Conservation (phyloP, 1,140 invertebrate genomes). For the Dendrolimus punctatus region DNA sequence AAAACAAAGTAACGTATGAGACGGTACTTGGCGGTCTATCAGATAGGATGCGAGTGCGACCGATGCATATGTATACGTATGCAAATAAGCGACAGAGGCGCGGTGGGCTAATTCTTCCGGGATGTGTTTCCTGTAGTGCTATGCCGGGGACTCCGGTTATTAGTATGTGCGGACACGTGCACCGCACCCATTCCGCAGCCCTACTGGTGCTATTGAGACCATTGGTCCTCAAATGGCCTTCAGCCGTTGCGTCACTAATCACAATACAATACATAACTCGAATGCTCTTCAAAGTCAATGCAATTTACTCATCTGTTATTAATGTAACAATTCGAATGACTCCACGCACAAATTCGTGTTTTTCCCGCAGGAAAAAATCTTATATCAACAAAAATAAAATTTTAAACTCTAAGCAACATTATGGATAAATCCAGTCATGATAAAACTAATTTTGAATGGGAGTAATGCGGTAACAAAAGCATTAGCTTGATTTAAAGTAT, state of each 20-base stretch:
- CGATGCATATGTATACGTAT: slow-evolving; percentile 29
- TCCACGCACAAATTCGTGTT: background rate
- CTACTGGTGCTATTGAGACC: background rate
- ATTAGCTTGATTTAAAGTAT: no score
- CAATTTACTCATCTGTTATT: no score
- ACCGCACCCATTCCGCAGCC: slow-evolving; percentile 3
- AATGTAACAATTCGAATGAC: no score
- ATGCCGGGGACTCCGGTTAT: slow-evolving; percentile 18
- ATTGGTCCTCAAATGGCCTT: background rate
- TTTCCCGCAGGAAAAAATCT: background rate
- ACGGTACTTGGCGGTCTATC: slow-evolving; percentile 7
- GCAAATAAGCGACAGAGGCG: slow-evolving; percentile 28
- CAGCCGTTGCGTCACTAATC: no score
- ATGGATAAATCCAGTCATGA: no score
- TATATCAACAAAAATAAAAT: background rate
- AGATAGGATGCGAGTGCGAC: slow-evolving; percentile 6
- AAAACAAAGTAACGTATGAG: slow-evolving; percentile 2
- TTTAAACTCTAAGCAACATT: no score
- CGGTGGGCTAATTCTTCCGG: slow-evolving; percentile 54
- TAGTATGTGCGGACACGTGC: slow-evolving; percentile 39
- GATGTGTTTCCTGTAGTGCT: slow-evolving; percentile 50
- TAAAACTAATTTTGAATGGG: no score
- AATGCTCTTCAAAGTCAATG: no score
- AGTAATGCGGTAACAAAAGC: no score
- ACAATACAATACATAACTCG: no score